phyloP scores from a whole-genome alignment of 2,888 invertebrate species.

The Hemaris fuciformis region DNA sequence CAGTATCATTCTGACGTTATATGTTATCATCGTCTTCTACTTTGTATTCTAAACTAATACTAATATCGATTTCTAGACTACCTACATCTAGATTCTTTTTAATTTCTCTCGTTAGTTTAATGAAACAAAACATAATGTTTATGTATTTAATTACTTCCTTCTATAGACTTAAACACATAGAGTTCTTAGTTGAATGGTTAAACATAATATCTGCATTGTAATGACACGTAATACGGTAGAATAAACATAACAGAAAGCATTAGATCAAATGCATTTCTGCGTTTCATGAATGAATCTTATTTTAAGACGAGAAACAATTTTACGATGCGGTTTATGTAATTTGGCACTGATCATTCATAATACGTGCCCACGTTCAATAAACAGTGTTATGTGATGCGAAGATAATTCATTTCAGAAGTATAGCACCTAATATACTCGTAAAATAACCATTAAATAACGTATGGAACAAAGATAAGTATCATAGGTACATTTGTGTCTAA shows the following conservation, averaged over 20 bases:
- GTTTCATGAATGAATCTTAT: conserved; percentile 7
- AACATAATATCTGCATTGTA: too few relatives aligned
- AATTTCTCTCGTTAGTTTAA: too few relatives aligned
- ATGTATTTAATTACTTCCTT: too few relatives aligned
- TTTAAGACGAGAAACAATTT: conserved; percentile 7
- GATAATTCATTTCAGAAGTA: neutral
- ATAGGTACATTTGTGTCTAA: neutral
- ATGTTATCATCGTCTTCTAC: too few relatives aligned
- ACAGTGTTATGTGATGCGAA: neutral
- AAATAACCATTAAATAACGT: neutral
- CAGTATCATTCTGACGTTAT: too few relatives aligned
- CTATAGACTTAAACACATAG: too few relatives aligned
- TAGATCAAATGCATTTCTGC: neutral
- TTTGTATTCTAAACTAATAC: too few relatives aligned
- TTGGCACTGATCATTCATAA: conserved; percentile 9
- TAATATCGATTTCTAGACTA: too few relatives aligned
- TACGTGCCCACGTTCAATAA: neutral
- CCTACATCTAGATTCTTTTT: too few relatives aligned
- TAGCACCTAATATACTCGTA: neutral
- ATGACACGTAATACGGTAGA: neutral
- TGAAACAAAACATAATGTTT: too few relatives aligned
- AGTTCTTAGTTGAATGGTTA: too few relatives aligned
- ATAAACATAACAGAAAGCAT: neutral
- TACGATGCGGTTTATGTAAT: conserved; percentile 6
- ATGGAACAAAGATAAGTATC: neutral